Conservation (phyloP, 30 jellyfish, hydroid and myxozoan genomes). For the Chrysaora quinquecirrha region DNA sequence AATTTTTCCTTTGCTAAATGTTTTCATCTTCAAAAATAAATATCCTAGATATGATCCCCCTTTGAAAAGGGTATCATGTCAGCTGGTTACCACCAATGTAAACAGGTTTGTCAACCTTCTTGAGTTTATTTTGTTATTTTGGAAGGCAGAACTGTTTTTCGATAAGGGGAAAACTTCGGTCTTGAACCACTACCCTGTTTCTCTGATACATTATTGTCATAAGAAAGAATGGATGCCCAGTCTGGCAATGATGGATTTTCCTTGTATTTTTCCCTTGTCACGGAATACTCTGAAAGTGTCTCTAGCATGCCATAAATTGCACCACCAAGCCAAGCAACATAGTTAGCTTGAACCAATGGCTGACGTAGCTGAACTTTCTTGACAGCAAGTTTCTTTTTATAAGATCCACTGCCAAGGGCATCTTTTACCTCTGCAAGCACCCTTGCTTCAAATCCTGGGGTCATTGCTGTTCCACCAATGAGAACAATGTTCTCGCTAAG, state of each 20-base stretch:
- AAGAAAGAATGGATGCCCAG: constrained; percentile 81
- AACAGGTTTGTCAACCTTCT: too few relatives aligned
- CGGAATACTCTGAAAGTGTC: constrained; percentile 77
- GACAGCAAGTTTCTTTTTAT: constrained; percentile 66
- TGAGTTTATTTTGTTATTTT: constrained; percentile 3
- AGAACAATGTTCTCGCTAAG: constrained; percentile 84
- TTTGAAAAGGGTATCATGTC: too few relatives aligned
- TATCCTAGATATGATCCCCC: too few relatives aligned
- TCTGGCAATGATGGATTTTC: constrained; percentile 77
- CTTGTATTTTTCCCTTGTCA: constrained; percentile 81
- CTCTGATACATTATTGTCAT: constrained; percentile 34
- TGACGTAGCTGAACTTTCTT: constrained; percentile 55
- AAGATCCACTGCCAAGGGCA: constrained; percentile 45
- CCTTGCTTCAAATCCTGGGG: constrained; percentile 93
- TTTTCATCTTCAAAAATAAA: too few relatives aligned
- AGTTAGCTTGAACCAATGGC: constrained; percentile 92
- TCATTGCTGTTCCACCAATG: constrained; percentile 90
- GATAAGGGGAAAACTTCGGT: constrained; percentile 75
- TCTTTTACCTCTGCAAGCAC: constrained; percentile 74
- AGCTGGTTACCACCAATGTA: too few relatives aligned
- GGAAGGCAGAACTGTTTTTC: constrained; percentile 59
- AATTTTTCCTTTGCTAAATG: too few relatives aligned
- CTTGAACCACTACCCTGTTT: constrained; percentile 61
- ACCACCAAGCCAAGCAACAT: constrained; percentile 94
- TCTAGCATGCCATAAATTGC: constrained; percentile 96